These are phyloP conservation scores for Myathropa florea DNA, from an alignment of 2,888 invertebrate genomes.

Conservation along the genomic window DNA sequence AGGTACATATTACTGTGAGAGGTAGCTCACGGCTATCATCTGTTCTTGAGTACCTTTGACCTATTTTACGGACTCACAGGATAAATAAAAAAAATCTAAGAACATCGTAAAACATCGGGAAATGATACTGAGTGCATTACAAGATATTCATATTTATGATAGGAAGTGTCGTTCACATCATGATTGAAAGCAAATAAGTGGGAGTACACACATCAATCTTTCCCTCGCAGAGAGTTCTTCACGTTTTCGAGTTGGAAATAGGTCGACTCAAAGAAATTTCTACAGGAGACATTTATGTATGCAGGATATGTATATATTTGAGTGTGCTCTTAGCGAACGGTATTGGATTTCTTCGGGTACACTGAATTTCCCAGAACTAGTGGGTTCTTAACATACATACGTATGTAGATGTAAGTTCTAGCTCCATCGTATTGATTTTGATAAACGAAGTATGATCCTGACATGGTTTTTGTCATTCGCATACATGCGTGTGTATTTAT, in stretches of 20 bases:
- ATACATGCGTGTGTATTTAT: no score
- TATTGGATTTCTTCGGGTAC: background rate
- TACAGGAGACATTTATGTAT: background rate
- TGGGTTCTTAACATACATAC: background rate
- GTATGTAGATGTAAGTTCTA: background rate
- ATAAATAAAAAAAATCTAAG: background rate
- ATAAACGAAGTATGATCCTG: background rate
- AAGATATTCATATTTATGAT: background rate
- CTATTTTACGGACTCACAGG: constrained; percentile 14
- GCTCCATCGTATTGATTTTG: background rate
- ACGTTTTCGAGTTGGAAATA: background rate
- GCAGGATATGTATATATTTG: background rate
- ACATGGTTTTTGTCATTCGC: background rate
- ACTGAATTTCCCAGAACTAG: background rate
- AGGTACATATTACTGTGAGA: constrained; percentile 11
- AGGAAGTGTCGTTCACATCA: background rate
- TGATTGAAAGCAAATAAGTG: background rate
- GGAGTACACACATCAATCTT: background rate
- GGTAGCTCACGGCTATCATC: constrained; percentile 12
- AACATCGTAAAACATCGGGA: background rate
- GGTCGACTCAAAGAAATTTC: background rate
- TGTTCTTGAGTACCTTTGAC: constrained; percentile 20
- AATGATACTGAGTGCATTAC: background rate
- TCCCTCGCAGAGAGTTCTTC: background rate
- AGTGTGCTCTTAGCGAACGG: background rate